phyloP scores from a whole-genome alignment of 2,888 invertebrate species.

The Rhabditophanes sp. region DNA sequence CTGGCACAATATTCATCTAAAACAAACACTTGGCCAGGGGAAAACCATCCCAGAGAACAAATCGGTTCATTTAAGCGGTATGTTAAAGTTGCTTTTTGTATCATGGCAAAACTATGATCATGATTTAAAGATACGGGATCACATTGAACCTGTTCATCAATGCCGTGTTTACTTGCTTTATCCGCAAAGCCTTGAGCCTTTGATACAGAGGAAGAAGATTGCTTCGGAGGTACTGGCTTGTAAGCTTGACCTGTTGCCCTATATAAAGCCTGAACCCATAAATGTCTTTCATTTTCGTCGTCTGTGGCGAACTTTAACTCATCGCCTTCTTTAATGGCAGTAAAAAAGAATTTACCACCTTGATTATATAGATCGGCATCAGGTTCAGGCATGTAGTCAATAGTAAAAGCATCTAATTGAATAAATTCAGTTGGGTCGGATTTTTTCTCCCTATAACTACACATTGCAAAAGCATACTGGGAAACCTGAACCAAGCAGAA shows the following conservation, averaged over 20 bases:
- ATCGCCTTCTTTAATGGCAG: slow-evolving; percentile 76
- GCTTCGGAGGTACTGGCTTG: slow-evolving; percentile 77
- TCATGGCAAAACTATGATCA: slow-evolving; percentile 70
- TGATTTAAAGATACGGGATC: slow-evolving; percentile 95
- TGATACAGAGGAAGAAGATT: slow-evolving; percentile 31
- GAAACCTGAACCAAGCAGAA: slow-evolving; percentile 77
- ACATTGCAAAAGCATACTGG: slow-evolving; percentile 98
- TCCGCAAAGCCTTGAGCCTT: slow-evolving; percentile 50
- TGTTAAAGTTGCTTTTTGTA: slow-evolving; percentile 81
- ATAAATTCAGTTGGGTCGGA: slow-evolving; percentile 98
- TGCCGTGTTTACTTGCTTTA: slow-evolving; percentile 88
- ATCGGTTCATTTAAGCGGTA: slow-evolving; percentile 93
- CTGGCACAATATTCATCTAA: slow-evolving; percentile 91
- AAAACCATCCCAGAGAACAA: slow-evolving; percentile 98
- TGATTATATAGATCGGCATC: slow-evolving; percentile 64
- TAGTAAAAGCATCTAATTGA: slow-evolving; percentile 96
- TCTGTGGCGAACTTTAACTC: slow-evolving; percentile 86
- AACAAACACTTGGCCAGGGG: slow-evolving; percentile 94
- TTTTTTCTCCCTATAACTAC: slow-evolving; percentile 97
- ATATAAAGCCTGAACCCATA: slow-evolving; percentile 94
- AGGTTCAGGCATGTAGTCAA: slow-evolving; percentile 85
- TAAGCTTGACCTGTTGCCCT: slow-evolving; percentile 98
- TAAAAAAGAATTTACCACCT: slow-evolving; percentile 81
- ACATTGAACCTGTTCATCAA: slow-evolving; percentile 98
- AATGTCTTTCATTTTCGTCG: slow-evolving; percentile 88